Base-by-base conservation (phyloP, 2,797 vertebrate genomes). In the Catharus ustulatus region DNA sequence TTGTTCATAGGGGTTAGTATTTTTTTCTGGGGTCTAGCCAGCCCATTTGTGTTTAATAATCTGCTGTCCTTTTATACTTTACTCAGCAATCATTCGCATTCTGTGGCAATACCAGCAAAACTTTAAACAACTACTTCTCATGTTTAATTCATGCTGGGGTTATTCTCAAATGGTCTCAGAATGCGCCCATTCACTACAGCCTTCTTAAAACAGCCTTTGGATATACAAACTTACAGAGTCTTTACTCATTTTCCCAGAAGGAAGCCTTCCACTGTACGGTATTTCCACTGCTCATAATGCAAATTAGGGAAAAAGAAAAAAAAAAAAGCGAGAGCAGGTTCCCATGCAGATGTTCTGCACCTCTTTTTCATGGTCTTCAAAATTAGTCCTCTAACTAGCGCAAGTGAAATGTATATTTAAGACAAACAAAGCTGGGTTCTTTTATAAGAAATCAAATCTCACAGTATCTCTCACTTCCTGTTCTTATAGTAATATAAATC, bases 191-290 rank as follows among this genome's bases (percentile, higher is more conserved):
- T 96, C 95, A 96, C 69, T 78, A 54, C 62, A 90, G 91, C 48
- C 80, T 95, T 93, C 93, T 95, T 84, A 96, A 97, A 97, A 95
- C 93, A 96, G 93, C 89, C 90, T 96, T 96, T 96, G 79, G 93
- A 92, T 95, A 93, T 69, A 94, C 92, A 96, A 94, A 96, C 94
- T 91, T 97, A 88, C 93, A 93, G 79, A 85, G 45, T 94, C 68
- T 94, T 54, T 92, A 90, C 89, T 93, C 57, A 51, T 96, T 96
- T 96, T 96, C 94, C 96, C 95, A 89, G 80, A 96, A 91, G 90
- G 93, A 91, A 95, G 66, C 89, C 78, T 94, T 95, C 91, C 87
- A 94, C 95, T 93, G 43, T 68, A 85, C 92, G 57, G 52, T 94
- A 95, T 92, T 95, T 96, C 49, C 52, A 88, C 79, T 93, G 57